A percentile compares a stretch with the other conserved stretches of the same genome.
phyloP scores from a whole-genome alignment of 2,888 invertebrate genomes.

The Sinohyriopsis cumingii region DNA sequence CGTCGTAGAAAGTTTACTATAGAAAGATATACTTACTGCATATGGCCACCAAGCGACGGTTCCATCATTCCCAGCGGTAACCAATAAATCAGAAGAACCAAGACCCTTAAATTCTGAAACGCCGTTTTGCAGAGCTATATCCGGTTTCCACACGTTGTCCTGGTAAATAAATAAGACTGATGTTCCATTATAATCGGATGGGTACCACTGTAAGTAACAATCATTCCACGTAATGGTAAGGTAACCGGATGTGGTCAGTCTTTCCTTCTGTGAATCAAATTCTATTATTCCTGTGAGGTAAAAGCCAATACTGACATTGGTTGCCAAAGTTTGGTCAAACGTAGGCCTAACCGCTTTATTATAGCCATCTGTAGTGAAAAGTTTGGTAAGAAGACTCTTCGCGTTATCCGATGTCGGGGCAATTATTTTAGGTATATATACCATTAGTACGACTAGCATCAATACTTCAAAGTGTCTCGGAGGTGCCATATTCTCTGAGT shows the following conservation, averaged over 20 bases:
- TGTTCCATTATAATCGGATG: constrained; percentile 9
- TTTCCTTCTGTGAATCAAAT: constrained; percentile 21
- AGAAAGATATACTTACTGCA: background rate
- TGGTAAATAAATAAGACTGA: constrained; percentile 3
- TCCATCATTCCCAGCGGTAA: background rate
- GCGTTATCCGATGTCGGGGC: constrained; percentile 2
- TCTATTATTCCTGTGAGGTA: constrained; percentile 19
- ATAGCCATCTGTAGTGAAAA: constrained; percentile 19
- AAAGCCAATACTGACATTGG: constrained; percentile 24
- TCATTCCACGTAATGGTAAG: constrained; percentile 24
- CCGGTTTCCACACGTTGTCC: constrained; percentile 9
- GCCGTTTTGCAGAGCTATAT: constrained; percentile 6
- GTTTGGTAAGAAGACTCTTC: constrained; percentile 4
- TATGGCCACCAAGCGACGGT: constrained; percentile 4
- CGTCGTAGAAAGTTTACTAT: too few species aligned
- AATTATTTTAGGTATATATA: background rate
- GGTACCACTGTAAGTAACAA: constrained; percentile 19
- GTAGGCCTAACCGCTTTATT: constrained; percentile 16
- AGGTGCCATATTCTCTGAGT: too few species aligned
- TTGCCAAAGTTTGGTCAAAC: constrained; percentile 9
- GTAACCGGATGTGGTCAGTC: constrained; percentile 23
- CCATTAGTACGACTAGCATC: background rate
- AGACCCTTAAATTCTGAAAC: constrained; percentile 4
- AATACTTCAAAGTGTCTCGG: background rate
- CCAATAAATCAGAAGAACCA: background rate